Conservation (phyloP, 23 tunicate species). For the Botrylloides violaceus region DNA sequence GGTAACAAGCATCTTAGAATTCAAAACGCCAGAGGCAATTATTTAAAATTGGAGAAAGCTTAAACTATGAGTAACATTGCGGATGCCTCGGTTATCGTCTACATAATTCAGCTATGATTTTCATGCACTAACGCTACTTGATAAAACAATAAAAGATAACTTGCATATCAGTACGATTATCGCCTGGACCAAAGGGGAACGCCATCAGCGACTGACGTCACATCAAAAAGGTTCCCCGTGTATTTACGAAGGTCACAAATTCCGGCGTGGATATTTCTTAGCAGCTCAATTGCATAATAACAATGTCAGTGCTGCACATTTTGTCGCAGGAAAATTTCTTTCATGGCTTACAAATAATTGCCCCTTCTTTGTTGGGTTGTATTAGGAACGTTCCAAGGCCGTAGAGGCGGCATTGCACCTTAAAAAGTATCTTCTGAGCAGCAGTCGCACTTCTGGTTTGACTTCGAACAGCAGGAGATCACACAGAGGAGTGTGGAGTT, state of each 20-base stretch:
- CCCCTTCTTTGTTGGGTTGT: not conserved
- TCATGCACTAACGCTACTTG: not conserved
- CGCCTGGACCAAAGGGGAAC: too few relatives aligned
- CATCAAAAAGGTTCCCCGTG: too few relatives aligned
- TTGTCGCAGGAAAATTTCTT: too few relatives aligned
- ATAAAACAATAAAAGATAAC: not conserved
- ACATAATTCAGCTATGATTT: not conserved
- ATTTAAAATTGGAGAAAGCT: not conserved
- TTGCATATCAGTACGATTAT: not conserved
- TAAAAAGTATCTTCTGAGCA: slow-evolving; percentile 59
- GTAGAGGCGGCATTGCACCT: slow-evolving; percentile 14
- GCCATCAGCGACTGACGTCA: too few relatives aligned
- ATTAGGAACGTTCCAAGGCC: not conserved
- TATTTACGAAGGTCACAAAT: too few relatives aligned
- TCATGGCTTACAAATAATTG: too few relatives aligned
- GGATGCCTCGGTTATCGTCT: not conserved
- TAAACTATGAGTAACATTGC: not conserved
- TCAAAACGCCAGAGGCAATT: not conserved
- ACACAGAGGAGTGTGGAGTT: slow-evolving; percentile 61
- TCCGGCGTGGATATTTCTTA: too few relatives aligned
- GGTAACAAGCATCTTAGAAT: too few relatives aligned
- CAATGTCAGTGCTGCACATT: too few relatives aligned
- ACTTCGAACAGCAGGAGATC: slow-evolving; percentile 75
- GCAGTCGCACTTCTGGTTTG: slow-evolving; percentile 57
- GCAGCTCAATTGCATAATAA: too few relatives aligned